Base-by-base conservation (phyloP, 1,140 invertebrate species). In the Lasaia peninsularis region DNA sequence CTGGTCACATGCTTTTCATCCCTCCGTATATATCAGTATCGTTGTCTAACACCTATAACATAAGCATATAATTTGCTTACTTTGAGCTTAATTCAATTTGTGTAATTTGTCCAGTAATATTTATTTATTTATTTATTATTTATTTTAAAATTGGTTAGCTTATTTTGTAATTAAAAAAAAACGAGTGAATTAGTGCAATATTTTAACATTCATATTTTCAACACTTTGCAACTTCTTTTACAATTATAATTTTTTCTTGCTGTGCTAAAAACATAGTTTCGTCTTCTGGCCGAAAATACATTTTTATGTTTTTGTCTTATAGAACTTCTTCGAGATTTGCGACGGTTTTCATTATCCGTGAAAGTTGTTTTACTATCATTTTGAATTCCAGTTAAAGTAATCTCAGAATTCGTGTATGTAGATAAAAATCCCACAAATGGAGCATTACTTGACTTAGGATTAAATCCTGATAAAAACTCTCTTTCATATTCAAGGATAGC, bases 221-320 rank as follows among this genome's bases (percentile, higher is more conserved):
- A 55, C 34, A 49, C 28, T 9, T 53, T 55, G 58, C 48, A 60
- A 35, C 18, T n/a, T 55, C 21, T 52, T 60, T 32, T 40, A n/a
- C n/a, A n/a, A n/a, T n/a, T 24, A 16, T 28, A 12, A n/a, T 50
- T 20, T 40, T 60, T 62, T 35, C 50, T 57, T 32, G 51, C 56
- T 2, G 56, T 59, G 37, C 56, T 50, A 63, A 48, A 48, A n/a
- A 48, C 44, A 21, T 48, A 18, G 10, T 10, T 70, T 20, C 69
- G 67, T 59, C 69, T 70, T 56, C 67, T 73, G 1, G 70, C 62
- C 32, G 62, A 59, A 63, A 74, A 76, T 34, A 71, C 67, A 21
- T 73, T 80, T 62, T 67, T 82, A 35, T 69, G 70, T 62, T 75
- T 83, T 32, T 58, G 52, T 49, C 71, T 79, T 8, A 66, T 52